Evolutionary conservation across 2,888 invertebrate genomes (phyloP).

Genomic region (Smittia aterrima): DNA sequence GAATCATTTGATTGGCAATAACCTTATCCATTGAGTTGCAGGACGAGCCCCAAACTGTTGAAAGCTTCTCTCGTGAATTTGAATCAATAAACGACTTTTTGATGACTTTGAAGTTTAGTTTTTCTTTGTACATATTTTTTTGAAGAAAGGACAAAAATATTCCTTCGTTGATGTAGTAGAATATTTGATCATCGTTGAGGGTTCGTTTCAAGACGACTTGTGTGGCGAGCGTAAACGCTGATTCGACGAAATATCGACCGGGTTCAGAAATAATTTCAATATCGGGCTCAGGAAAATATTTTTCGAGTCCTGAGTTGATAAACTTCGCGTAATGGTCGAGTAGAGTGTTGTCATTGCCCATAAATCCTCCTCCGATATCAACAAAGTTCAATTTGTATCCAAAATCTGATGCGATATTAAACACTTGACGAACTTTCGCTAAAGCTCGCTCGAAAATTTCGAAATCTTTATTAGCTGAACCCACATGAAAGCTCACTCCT

Average conservation of each 20-base stretch:
- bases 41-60: conserved; percentile 88
- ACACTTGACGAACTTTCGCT: conserved; percentile 66
- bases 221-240: conserved; percentile 80
- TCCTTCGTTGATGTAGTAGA: conserved; percentile 26
- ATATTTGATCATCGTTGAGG: not conserved
- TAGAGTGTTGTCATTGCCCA: conserved; percentile 63
- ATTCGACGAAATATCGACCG: conserved; percentile 92
- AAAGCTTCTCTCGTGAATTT: not conserved
- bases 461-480: conserved; percentile 84
- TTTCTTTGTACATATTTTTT: not conserved
- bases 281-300: conserved; percentile 69
- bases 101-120: conserved; percentile 10
- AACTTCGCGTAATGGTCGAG: conserved; percentile 15
- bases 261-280: conserved; percentile 90
- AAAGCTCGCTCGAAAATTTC: conserved; percentile 80
- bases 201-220: conserved; percentile 17
- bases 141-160: conserved; percentile 31
- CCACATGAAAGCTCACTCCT: conserved; percentile 93
- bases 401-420: conserved; percentile 66
- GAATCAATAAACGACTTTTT: not conserved
- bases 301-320: conserved; percentile 58
- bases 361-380: conserved; percentile 93
- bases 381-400: conserved; percentile 77
- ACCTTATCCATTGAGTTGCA: conserved; percentile 88
- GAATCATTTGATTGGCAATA: conserved; percentile 61